Conservation (phyloP, 2,113 vertebrate genomes). For the Drymodes brunneopygia region DNA sequence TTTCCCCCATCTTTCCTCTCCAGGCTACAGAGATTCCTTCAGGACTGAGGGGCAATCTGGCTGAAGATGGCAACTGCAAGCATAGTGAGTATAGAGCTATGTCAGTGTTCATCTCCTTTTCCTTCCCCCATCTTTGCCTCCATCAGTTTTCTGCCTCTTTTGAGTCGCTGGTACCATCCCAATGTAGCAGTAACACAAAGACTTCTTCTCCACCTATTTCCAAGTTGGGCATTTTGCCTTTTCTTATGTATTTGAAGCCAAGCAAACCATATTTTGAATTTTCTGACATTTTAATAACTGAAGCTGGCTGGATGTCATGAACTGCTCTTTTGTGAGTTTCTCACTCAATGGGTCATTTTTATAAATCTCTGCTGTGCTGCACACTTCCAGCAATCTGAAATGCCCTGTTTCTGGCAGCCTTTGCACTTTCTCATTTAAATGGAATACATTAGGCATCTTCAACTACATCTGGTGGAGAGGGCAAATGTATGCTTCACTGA, state of each 20-base stretch:
- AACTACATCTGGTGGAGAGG: background rate
- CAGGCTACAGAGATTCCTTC: background rate
- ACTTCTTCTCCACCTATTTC: background rate
- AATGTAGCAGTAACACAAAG: rapidly evolving
- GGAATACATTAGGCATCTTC: background rate
- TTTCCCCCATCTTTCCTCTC: background rate
- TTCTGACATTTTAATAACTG: background rate
- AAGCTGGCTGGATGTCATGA: background rate
- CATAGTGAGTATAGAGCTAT: background rate
- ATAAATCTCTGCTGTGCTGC: background rate
- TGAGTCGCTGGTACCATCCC: rapidly evolving
- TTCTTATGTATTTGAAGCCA: background rate
- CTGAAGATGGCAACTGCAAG: background rate
- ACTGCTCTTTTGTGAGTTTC: background rate
- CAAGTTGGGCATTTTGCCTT: background rate
- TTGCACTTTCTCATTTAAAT: background rate
- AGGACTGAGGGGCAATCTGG: background rate
- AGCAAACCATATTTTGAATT: background rate
- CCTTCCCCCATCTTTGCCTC: background rate
- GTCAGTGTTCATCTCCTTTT: background rate
- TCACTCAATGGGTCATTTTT: background rate
- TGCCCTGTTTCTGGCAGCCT: rapidly evolving
- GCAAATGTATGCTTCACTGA: background rate
- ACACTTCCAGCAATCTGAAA: background rate
- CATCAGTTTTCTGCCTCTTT: background rate